These are phyloP conservation scores for Sarcophaga bullata DNA, from an alignment of 1,140 invertebrate genomes.

Conservation along the genomic window DNA sequence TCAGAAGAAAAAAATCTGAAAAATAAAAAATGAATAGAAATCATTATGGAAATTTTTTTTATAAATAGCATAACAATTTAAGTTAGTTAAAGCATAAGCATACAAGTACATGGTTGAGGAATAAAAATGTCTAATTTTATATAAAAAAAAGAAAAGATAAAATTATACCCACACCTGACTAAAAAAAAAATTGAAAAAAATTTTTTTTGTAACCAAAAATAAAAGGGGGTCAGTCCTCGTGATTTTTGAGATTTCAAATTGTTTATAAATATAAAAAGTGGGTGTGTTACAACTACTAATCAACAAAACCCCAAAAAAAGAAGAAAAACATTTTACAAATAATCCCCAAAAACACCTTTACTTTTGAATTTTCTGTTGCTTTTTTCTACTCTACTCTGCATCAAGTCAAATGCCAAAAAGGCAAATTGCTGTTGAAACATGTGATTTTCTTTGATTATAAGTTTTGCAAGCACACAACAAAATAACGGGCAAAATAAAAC, in stretches of 20 bases:
- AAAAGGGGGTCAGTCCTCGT: constrained; percentile 14
- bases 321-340: background rate
- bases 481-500: background rate
- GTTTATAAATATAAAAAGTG: background rate
- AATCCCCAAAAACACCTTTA: too few species aligned
- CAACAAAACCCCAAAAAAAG: background rate
- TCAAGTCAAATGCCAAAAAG: constrained; percentile 18
- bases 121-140: too few species aligned
- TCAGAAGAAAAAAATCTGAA: background rate
- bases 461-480: background rate
- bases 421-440: background rate
- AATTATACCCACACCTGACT: background rate
- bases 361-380: too few species aligned
- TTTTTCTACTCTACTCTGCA: too few species aligned
- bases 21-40: background rate
- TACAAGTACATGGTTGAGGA: too few species aligned
- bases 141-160: too few species aligned
- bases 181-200: background rate
- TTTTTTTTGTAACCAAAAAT: too few species aligned
- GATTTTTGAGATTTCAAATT: background rate
- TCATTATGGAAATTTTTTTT: background rate
- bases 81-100: too few species aligned
- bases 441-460: background rate
- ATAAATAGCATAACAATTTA: too few species aligned
- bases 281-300: constrained; percentile 4